Evolutionary conservation across 1,140 invertebrate genomes (phyloP).

Genomic region (Temnothorax longispinosus): DNA sequence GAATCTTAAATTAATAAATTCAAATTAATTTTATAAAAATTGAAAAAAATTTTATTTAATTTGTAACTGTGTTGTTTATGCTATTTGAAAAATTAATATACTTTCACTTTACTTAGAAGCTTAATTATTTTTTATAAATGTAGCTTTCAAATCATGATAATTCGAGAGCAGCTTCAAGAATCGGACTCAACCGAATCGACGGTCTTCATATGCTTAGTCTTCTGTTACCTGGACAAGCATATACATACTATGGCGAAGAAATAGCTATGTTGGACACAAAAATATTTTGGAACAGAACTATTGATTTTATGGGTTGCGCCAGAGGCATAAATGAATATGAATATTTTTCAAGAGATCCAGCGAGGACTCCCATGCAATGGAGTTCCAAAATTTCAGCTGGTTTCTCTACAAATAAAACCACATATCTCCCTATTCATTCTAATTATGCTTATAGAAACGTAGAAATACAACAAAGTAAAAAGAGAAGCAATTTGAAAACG

Average conservation of each 20-base stretch:
- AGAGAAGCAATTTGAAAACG: conserved; percentile 85
- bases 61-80: neutral
- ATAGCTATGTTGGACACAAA: conserved; percentile 89
- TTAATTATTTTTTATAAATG: conserved; percentile 57
- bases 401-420: conserved; percentile 87
- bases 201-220: conserved; percentile 90
- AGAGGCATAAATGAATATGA: conserved; percentile 84
- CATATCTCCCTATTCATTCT: conserved; percentile 90
- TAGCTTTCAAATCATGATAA: conserved; percentile 90
- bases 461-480: conserved; percentile 80
- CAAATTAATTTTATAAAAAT: conserved; percentile 6
- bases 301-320: conserved; percentile 86
- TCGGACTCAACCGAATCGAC: conserved; percentile 88
- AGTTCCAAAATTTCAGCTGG: conserved; percentile 87
- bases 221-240: conserved; percentile 90
- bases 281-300: conserved; percentile 86
- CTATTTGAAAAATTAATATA: neutral
- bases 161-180: conserved; percentile 87
- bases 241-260: conserved; percentile 93
- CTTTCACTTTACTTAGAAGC: neutral
- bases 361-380: conserved; percentile 91
- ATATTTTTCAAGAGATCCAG: conserved; percentile 86
- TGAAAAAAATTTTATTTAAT: conserved; percentile 6
- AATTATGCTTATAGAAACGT: conserved; percentile 87
- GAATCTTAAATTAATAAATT: conserved; percentile 20